Percentiles rank a stretch among this genome's conserved stretches.
These are phyloP conservation scores for Lithophane socia DNA, from an alignment of 2,888 invertebrate species.

Conservation along the genomic window DNA sequence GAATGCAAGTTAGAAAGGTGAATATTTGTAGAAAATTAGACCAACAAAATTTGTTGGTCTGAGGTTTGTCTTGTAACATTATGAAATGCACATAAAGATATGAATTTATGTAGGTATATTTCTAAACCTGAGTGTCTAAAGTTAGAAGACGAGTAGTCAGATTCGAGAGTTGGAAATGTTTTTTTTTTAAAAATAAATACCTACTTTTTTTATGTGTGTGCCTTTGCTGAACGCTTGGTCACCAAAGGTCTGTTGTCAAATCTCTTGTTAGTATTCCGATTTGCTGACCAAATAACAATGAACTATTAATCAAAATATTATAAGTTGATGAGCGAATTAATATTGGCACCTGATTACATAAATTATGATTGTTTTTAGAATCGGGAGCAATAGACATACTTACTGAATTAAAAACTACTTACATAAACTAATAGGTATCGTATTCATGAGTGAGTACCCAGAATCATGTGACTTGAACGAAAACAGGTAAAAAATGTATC, in stretches of 20 bases:
- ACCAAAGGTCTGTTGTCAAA: not conserved
- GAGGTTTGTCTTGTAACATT: not conserved
- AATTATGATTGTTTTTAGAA: not conserved
- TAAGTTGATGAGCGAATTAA: not conserved
- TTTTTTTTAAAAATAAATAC: too few species aligned
- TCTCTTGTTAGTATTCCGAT: not conserved
- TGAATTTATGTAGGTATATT: not conserved
- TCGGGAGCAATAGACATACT: not conserved
- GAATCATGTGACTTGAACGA: not conserved
- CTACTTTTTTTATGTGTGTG: too few species aligned
- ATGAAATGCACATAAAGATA: not conserved
- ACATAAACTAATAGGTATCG: not conserved
- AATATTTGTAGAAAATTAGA: slow-evolving; percentile 6
- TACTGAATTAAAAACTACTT: not conserved
- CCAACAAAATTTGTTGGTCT: too few species aligned
- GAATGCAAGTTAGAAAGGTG: slow-evolving; percentile 5
- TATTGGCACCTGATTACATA: not conserved
- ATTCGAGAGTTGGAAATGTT: not conserved
- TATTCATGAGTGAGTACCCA: not conserved
- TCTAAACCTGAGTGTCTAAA: not conserved
- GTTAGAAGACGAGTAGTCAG: not conserved
- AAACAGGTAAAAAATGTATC: not conserved
- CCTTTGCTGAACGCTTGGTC: not conserved
- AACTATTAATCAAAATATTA: not conserved
- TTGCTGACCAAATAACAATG: not conserved